phyloP scores from a whole-genome alignment of 2,888 invertebrate genomes.

The Netelia virgata region DNA sequence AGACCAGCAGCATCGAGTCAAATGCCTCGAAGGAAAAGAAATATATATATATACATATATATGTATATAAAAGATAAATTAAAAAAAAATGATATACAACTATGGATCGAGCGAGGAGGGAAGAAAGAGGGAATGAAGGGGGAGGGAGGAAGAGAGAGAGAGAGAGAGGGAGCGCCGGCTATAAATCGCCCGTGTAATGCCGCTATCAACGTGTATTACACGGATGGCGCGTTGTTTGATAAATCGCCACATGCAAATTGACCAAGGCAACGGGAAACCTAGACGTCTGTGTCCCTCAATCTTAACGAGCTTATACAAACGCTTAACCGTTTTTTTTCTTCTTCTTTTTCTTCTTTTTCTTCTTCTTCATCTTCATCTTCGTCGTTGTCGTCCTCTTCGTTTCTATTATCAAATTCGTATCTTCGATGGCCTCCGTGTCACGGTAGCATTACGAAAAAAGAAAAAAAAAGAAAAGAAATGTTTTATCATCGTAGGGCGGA shows the following conservation, averaged over 20 bases:
- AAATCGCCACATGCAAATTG: slow-evolving; percentile 83
- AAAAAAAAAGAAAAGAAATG: neutral
- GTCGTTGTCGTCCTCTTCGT: neutral
- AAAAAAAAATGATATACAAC: neutral
- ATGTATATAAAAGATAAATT: slow-evolving; percentile 1
- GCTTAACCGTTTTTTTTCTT: neutral
- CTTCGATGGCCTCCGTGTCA: slow-evolving; percentile 2
- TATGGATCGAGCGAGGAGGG: neutral
- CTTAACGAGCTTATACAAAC: slow-evolving; percentile 7
- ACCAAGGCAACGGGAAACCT: slow-evolving; percentile 60
- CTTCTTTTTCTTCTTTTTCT: neutral
- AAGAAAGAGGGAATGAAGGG: neutral
- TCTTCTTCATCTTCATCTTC: neutral
- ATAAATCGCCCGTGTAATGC: slow-evolving; percentile 82
- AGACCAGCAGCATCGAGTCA: slow-evolving; percentile 58
- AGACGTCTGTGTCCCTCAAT: slow-evolving; percentile 56
- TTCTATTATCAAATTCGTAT: slow-evolving; percentile 22
- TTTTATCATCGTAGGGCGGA: neutral
- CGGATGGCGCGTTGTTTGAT: slow-evolving; percentile 83
- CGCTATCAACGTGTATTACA: slow-evolving; percentile 84
- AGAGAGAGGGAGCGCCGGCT: slow-evolving; percentile 69
- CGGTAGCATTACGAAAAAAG: neutral
- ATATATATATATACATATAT: neutral
- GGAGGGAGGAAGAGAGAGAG: slow-evolving; percentile 44
- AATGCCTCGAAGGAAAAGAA: slow-evolving; percentile 39